Base-by-base conservation (phyloP, 2,888 invertebrate genomes). In the Cenopis cana region DNA sequence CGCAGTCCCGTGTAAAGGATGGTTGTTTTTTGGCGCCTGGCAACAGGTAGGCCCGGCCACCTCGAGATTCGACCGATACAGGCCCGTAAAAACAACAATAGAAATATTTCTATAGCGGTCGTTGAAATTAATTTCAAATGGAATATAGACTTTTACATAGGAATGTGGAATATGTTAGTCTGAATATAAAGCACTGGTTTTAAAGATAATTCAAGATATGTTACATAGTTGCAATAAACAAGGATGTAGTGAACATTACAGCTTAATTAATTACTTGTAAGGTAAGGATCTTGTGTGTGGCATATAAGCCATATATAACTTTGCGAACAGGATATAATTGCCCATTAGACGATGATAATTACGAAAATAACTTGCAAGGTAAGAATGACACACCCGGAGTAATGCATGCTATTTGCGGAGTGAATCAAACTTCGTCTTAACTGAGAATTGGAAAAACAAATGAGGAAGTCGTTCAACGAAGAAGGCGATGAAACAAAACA, bases 11-110 rank as follows among this genome's bases (percentile, higher is more conserved):
- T 69, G 56, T 52, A 57, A 60, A 76, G 73, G 73, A 60, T 73
- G 68, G 68, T 66, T 68, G 74, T 75, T 77, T 76, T 76, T 74
- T 73, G 68, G 69, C 61, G 68, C 72, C 68, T 66, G 67, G 68
- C 64, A 59, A 74, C 77, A 76, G 77, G 77, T 77, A 77, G 69
- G 61, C 61, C 18, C 73, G 72, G 73, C 74, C 73, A 73, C 73
- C 66, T 69, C 71, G 72, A 67, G 73, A 72, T 72, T 71, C 73
- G 76, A 73, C 54, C 70, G 70, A 70, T 70, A 66, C 61, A 36
- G 54, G 17, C 49, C 54, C 59, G 59, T 74, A 74, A 73, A 74
- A 72, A 73, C 73, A 74, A 76, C 74, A 77, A 77, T 74, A 76
- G 75, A 55, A 55, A 70, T 70, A 70, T 66, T 70, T 70, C 70